Conservation (phyloP, 2,113 vertebrate species). For the Castor canadensis region DNA sequence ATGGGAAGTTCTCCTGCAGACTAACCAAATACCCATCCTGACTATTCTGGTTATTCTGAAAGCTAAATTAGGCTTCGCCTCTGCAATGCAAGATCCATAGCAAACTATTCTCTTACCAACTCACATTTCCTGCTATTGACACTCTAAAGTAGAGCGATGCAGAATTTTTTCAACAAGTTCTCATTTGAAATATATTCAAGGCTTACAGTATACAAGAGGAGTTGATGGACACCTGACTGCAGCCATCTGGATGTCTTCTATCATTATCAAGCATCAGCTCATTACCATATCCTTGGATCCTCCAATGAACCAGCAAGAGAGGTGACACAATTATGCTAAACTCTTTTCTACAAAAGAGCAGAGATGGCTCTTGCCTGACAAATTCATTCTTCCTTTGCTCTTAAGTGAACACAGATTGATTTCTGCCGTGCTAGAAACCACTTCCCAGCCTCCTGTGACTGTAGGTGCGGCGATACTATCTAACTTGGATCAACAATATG, state of each 20-base stretch:
- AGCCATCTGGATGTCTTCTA: not conserved
- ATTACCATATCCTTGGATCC: not conserved
- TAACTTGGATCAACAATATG: not conserved
- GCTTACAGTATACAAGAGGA: not conserved
- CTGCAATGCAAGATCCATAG: not conserved
- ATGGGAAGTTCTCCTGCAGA: not conserved
- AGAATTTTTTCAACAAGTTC: too few relatives aligned
- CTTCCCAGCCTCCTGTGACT: not conserved
- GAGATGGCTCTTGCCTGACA: not conserved
- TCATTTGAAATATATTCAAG: not conserved
- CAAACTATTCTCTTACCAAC: not conserved
- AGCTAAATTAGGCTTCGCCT: not conserved
- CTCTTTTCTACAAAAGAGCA: constrained; percentile 15
- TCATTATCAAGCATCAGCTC: not conserved
- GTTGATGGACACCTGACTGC: not conserved
- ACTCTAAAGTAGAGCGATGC: too few relatives aligned
- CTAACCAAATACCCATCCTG: constrained; percentile 10
- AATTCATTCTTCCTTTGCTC: not conserved
- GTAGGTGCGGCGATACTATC: not conserved
- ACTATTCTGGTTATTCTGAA: constrained; percentile 1
- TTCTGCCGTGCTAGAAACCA: not conserved
- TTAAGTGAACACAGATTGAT: constrained; percentile 11
- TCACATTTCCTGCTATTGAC: not conserved
- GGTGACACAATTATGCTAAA: not conserved
- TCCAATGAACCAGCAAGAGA: not conserved